These are phyloP conservation scores for Nyctibius bracteatus DNA, from an alignment of 2,113 vertebrate species.

Conservation along the genomic window DNA sequence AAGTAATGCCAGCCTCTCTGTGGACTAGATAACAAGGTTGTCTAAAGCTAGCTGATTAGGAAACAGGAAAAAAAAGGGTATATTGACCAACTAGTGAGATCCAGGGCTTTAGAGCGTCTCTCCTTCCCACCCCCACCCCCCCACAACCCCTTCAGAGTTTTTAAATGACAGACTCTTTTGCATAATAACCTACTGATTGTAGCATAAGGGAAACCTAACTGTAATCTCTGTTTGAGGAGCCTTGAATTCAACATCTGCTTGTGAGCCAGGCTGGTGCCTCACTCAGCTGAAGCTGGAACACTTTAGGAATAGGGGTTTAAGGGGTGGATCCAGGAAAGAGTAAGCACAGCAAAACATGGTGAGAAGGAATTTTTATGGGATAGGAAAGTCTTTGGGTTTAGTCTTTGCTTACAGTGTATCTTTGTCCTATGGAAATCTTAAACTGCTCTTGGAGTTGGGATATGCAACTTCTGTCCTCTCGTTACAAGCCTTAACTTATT, in stretches of 20 bases:
- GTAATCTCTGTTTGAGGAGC: background rate
- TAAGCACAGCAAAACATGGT: background rate
- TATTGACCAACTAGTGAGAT: background rate
- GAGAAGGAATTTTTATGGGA: background rate
- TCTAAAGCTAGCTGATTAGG: background rate
- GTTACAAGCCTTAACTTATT: background rate
- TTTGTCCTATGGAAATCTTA: background rate
- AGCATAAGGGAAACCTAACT: background rate
- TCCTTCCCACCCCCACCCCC: background rate
- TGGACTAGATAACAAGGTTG: background rate
- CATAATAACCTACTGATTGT: background rate
- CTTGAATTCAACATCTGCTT: background rate
- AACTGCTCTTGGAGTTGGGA: background rate
- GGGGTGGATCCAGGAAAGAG: background rate
- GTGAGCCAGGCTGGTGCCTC: background rate
- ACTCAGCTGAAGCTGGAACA: background rate
- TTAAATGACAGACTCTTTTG: background rate
- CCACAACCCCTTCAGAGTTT: background rate
- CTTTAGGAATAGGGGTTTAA: background rate
- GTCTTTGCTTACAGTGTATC: background rate
- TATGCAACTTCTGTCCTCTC: background rate
- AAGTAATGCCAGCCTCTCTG: background rate
- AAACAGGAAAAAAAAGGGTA: background rate
- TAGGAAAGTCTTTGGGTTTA: background rate
- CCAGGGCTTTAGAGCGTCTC: background rate